phyloP scores from a whole-genome alignment of 2,888 invertebrate species.

The Eumacrocentrus americanus region DNA sequence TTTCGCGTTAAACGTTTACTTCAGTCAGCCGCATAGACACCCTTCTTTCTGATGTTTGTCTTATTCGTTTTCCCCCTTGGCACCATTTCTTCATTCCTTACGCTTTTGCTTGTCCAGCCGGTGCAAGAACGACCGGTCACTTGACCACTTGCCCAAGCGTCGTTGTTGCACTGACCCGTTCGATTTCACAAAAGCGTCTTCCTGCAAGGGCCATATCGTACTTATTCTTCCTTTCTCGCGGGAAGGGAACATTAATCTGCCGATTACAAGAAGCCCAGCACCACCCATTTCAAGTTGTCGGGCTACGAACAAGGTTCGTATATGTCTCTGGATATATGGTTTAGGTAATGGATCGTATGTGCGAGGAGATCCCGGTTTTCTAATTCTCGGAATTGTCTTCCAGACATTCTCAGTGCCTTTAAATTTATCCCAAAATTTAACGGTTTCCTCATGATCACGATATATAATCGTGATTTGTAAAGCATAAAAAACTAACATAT shows the following conservation, averaged over 20 bases:
- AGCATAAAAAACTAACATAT: too few species aligned
- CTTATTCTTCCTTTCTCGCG: conserved; percentile 27
- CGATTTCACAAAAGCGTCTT: conserved; percentile 14
- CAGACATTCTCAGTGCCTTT: too few species aligned
- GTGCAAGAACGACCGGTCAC: background rate
- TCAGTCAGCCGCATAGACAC: background rate
- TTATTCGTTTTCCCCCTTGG: too few species aligned
- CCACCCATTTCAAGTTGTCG: conserved; percentile 58
- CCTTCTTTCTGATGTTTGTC: background rate
- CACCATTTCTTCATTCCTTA: background rate
- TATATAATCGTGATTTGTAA: too few species aligned
- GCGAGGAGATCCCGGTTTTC: too few species aligned
- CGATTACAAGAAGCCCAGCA: conserved; percentile 58
- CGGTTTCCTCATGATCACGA: too few species aligned
- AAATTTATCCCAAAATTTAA: too few species aligned
- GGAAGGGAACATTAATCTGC: conserved; percentile 58
- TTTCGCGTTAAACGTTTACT: conserved; percentile 4
- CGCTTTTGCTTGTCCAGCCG: background rate
- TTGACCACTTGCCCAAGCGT: background rate
- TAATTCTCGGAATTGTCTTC: too few species aligned
- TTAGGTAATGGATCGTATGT: conserved; percentile 10
- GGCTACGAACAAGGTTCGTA: conserved; percentile 47
- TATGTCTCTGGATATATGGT: conserved; percentile 20
- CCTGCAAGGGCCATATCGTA: conserved; percentile 11
- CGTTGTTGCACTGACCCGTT: conserved; percentile 12